Base-by-base conservation (phyloP, 2,113 vertebrate genomes). In the Clarias macrocephalus region DNA sequence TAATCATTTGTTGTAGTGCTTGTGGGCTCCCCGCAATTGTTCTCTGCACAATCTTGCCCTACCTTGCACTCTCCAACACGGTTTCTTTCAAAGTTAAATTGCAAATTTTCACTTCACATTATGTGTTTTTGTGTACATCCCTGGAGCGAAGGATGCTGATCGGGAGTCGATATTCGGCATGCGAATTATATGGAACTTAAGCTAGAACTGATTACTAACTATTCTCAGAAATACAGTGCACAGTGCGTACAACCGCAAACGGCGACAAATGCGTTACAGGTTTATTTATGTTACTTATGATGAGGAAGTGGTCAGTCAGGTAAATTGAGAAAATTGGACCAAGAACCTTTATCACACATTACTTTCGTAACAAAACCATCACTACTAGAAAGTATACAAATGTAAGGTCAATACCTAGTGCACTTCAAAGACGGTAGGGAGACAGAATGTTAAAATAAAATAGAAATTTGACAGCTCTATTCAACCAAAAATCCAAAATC, bases 1-100 rank as follows among this genome's bases (percentile, higher is more conserved):
- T 68, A 13, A 82, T 63, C n/a, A 72, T 57, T 56, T 87, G 52
- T 63, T 77, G 56, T 85, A 87, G 79, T 72, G 59, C 37, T 82
- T 87, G 87, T 85, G 85, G 68, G 33, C 19, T 33, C 84, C 79
- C 59, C 59, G 48, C 81, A 37, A 23, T 28, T 18, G 12, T 65
- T 86, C 37, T 85, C 87, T 84, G 62, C 85, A 62, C 25, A 28
- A 18, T 83, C 33, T 9, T 42, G 12, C 56, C 59, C 75, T 75
- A 57, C 33, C 19, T 59, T 80, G 62, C 60, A 57, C 48, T 66
- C 16, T 85, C 10, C 54, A 30, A 54, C 13, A 3, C 65, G 54
- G 5, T 62, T 23, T 62, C 1, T 62, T 81, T 62, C 12, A 81
- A 59, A 62, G 11, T 37, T 10, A 81, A 42, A 42, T 15, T 37